Percentiles rank a stretch among this genome's conserved stretches.
phyloP scores from a whole-genome alignment of 1,140 invertebrate genomes.

The Heliothis virescens region DNA sequence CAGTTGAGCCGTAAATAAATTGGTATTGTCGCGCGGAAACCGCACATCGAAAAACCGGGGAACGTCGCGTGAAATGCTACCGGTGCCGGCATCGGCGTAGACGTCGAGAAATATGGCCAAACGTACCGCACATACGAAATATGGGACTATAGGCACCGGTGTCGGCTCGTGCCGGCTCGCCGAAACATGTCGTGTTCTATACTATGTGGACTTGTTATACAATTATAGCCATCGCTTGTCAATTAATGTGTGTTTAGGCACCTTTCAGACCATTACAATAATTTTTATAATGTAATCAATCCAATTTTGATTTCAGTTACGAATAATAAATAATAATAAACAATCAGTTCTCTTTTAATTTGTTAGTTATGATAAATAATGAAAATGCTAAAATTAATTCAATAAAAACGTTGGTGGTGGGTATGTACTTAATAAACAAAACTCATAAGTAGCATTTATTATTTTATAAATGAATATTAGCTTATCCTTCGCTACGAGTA shows the following conservation, averaged over 20 bases:
- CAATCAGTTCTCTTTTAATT: neutral
- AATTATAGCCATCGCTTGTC: slow-evolving; percentile 7
- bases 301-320: too few relatives aligned
- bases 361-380: neutral
- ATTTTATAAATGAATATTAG: too few relatives aligned
- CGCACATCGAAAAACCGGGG: slow-evolving; percentile 78
- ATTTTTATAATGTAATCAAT: neutral
- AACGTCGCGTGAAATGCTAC: slow-evolving; percentile 80
- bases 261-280: neutral
- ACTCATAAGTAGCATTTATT: too few relatives aligned
- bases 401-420: too few relatives aligned
- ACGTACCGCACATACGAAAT: slow-evolving; percentile 75
- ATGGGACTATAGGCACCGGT: slow-evolving; percentile 65
- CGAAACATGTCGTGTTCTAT: slow-evolving; percentile 42
- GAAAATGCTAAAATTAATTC: neutral
- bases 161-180: slow-evolving; percentile 67
- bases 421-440: too few relatives aligned
- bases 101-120: slow-evolving; percentile 78
- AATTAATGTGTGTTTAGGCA: slow-evolving; percentile 4
- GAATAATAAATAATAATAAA: neutral
- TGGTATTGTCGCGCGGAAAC: slow-evolving; percentile 76
- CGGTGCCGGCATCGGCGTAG: slow-evolving; percentile 72
- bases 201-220: slow-evolving; percentile 6
- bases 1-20: slow-evolving; percentile 74
- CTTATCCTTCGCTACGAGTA: too few relatives aligned